Percentiles rank a stretch among this genome's conserved stretches.
These are phyloP conservation scores for Romanogobio albipinnatus DNA, from an alignment of 2,113 vertebrate species.

Conservation along the genomic window DNA sequence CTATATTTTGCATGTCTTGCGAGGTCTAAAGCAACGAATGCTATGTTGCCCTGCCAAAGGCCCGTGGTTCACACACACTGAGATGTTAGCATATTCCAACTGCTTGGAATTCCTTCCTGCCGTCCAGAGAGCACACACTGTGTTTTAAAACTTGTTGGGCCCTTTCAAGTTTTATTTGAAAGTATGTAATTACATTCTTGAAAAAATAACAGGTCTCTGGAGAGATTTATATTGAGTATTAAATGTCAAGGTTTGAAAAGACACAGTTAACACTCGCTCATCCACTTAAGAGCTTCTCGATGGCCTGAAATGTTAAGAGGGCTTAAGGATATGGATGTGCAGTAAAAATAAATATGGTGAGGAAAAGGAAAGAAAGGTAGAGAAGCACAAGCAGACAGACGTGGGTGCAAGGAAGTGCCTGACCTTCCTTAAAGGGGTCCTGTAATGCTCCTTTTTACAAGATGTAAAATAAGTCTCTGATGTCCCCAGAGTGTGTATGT, in stretches of 20 bases:
- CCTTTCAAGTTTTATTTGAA: constrained; percentile 99
- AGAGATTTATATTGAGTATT: constrained; percentile 97
- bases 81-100: constrained; percentile 97
- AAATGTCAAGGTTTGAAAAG: constrained; percentile 93
- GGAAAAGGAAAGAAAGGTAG: constrained; percentile 33
- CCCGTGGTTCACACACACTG: constrained; percentile 75
- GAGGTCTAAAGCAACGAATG: constrained; percentile 25
- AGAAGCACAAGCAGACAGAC: constrained; percentile 23
- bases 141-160: constrained; percentile 98
- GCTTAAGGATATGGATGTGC: constrained; percentile 49
- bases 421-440: constrained; percentile 9
- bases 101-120: constrained; percentile 97
- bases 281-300: constrained; percentile 65
- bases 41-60: constrained; percentile 55
- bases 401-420: background rate
- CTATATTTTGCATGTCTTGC: constrained; percentile 15
- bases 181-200: constrained; percentile 99
- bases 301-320: constrained; percentile 60
- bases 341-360: constrained; percentile 57
- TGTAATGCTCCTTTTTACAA: too few species aligned
- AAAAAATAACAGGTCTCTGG: constrained; percentile 91
- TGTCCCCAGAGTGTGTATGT: too few species aligned
- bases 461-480: too few species aligned
- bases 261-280: constrained; percentile 83
- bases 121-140: constrained; percentile 89